Conservation (phyloP, 2,797 vertebrate species). For the Jordanella pulchra region DNA sequence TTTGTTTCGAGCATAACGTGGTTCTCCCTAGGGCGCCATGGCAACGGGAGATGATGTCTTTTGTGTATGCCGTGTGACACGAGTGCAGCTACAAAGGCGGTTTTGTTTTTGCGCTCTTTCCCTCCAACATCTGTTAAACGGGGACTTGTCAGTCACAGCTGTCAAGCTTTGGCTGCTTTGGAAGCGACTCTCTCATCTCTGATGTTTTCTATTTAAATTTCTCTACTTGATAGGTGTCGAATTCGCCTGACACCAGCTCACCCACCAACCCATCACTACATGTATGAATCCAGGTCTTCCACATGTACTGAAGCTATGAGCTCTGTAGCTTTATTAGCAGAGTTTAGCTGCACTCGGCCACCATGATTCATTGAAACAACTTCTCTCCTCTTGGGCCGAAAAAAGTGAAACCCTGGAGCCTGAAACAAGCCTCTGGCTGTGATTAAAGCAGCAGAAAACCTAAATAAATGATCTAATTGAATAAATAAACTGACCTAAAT, state of each 20-base stretch:
- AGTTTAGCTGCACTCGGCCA: background rate
- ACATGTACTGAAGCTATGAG: background rate
- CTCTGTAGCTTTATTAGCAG: background rate
- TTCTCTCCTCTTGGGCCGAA: too few relatives aligned
- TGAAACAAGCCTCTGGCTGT: too few relatives aligned
- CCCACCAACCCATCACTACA: background rate
- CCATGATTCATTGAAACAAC: background rate
- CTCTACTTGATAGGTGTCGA: background rate
- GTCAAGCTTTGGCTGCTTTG: background rate
- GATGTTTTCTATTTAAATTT: background rate
- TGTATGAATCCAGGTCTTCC: background rate
- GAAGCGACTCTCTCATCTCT: background rate
- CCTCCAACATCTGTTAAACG: conserved; percentile 6
- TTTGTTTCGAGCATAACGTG: conserved; percentile 31
- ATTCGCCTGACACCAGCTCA: background rate
- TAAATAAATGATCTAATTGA: too few relatives aligned
- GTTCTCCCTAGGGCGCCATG: conserved; percentile 24
- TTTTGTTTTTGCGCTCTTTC: background rate
- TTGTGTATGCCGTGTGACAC: conserved; percentile 18
- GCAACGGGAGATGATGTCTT: conserved; percentile 37
- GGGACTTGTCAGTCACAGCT: conserved; percentile 9
- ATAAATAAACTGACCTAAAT: too few relatives aligned
- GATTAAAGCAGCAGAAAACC: too few relatives aligned
- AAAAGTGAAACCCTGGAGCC: too few relatives aligned
- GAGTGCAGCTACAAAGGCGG: conserved; percentile 4